phyloP scores from a whole-genome alignment of 1,140 invertebrate genomes.

The Drosophila nigrodunni region DNA sequence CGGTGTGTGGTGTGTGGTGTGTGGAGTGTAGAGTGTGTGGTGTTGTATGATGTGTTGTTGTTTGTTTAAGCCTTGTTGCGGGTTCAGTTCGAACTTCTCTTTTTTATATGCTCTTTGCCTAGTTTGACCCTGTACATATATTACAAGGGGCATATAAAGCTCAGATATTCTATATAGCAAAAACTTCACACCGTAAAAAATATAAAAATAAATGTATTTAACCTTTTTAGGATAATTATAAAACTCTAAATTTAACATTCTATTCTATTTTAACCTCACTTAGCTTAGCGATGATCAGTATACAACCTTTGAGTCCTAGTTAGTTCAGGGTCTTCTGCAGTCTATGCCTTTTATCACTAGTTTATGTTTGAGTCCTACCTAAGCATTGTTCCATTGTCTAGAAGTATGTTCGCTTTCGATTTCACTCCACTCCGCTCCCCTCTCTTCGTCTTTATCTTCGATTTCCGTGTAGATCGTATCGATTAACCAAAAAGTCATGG shows the following conservation, averaged over 20 bases:
- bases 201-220: too few species aligned
- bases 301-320: background rate
- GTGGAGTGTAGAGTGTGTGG: conserved; percentile 28
- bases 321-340: background rate
- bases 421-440: conserved; percentile 30
- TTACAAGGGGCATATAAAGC: too few species aligned
- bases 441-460: conserved; percentile 17
- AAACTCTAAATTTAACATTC: too few species aligned
- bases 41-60: conserved; percentile 43
- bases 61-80: conserved; percentile 33
- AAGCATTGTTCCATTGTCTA: conserved; percentile 70
- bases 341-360: background rate
- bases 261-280: too few species aligned
- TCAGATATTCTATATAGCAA: too few species aligned
- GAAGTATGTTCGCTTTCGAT: conserved; percentile 66
- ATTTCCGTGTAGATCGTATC: conserved; percentile 52
- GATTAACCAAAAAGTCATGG: conserved; percentile 62
- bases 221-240: too few species aligned
- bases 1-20: conserved; percentile 44
- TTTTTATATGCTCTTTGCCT: background rate
- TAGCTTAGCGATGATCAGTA: too few species aligned
- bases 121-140: background rate
- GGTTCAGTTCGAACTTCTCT: background rate
- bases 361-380: conserved; percentile 16
- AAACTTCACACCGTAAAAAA: too few species aligned